Conservation (phyloP, 2,113 vertebrate species). For the Pseudorasbora parva region DNA sequence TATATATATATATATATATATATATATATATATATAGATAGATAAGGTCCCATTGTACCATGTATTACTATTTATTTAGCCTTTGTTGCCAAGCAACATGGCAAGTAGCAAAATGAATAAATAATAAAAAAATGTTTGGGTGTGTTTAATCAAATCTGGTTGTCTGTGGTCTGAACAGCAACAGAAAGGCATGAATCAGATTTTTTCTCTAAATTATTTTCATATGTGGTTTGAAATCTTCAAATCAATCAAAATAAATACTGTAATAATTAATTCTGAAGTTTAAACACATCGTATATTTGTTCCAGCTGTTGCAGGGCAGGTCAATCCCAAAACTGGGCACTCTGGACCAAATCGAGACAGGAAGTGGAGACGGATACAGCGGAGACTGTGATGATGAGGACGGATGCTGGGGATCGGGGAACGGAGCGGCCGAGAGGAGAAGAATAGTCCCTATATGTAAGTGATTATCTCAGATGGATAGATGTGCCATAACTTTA, state of each 20-base stretch:
- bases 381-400: constrained; percentile 91
- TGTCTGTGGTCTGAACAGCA: background rate
- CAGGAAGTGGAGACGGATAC: constrained; percentile 79
- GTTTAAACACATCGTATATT: background rate
- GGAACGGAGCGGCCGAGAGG: constrained; percentile 74
- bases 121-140: no score
- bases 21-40: no score
- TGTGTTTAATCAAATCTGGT: background rate
- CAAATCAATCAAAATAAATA: background rate
- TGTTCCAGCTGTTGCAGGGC: constrained; percentile 75
- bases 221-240: background rate
- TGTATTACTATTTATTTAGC: no score
- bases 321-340: constrained; percentile 79
- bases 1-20: no score
- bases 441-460: constrained; percentile 72
- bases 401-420: constrained; percentile 83
- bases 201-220: background rate
- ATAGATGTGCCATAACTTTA: no score
- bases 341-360: constrained; percentile 77
- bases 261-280: background rate
- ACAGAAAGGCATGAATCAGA: background rate
- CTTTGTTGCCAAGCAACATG: no score
- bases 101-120: no score
- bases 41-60: background rate
- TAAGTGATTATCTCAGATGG: constrained; percentile 72